Evolutionary conservation across 1,140 invertebrate species (phyloP).

Genomic region (Sitodiplosis mosellana): DNA sequence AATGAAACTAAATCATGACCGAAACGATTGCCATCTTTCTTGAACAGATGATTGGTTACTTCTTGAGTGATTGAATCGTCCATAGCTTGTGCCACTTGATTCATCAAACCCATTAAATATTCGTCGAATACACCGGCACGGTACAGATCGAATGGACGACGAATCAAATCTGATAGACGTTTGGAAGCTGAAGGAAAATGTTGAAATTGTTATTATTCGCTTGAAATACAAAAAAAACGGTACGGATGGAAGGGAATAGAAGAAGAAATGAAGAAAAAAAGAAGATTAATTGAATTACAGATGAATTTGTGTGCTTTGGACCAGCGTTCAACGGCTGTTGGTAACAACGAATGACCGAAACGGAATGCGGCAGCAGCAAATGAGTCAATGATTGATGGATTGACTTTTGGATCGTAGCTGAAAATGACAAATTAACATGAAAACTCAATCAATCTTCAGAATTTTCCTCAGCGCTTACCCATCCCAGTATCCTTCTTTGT

Average conservation of each 20-base stretch:
- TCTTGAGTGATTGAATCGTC: slow-evolving; percentile 86
- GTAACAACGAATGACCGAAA: slow-evolving; percentile 76
- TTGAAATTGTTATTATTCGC: neutral
- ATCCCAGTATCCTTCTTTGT: slow-evolving; percentile 79
- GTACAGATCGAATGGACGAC: slow-evolving; percentile 78
- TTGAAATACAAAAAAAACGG: too few relatives aligned
- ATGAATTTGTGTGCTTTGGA: slow-evolving; percentile 87
- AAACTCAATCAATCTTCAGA: too few relatives aligned
- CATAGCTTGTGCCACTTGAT: slow-evolving; percentile 88
- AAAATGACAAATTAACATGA: neutral
- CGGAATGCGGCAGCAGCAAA: slow-evolving; percentile 79
- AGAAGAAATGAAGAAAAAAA: neutral
- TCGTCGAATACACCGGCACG: slow-evolving; percentile 77
- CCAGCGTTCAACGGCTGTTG: slow-evolving; percentile 77
- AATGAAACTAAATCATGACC: slow-evolving; percentile 87
- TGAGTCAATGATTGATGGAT: slow-evolving; percentile 69
- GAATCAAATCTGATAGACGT: slow-evolving; percentile 68
- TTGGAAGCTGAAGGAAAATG: slow-evolving; percentile 55
- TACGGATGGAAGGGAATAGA: too few relatives aligned
- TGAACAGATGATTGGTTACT: slow-evolving; percentile 81
- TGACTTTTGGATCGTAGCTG: slow-evolving; percentile 56
- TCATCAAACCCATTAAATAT: slow-evolving; percentile 83
- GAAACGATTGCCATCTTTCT: slow-evolving; percentile 57
- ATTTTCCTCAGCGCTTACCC: slow-evolving; percentile 23
- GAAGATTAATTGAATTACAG: slow-evolving; percentile 30